These are phyloP conservation scores for Tetheella fluctuosa DNA, from an alignment of 2,888 invertebrate genomes.

Conservation along the genomic window DNA sequence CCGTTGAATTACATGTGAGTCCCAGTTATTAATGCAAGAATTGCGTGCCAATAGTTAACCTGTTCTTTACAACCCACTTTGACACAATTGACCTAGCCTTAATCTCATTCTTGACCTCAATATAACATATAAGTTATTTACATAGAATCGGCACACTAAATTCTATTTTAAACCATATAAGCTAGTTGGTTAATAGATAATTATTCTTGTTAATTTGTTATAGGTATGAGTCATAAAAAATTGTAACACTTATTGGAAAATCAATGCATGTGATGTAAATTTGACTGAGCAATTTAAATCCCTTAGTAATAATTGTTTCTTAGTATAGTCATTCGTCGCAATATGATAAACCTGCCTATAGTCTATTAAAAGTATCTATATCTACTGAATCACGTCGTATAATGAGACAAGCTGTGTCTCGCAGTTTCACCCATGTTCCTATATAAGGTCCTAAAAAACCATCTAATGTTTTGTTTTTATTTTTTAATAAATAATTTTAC, in stretches of 20 bases:
- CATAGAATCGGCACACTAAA: conserved; percentile 13
- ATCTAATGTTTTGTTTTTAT: too few relatives aligned
- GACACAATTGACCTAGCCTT: conserved; percentile 51
- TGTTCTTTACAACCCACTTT: conserved; percentile 46
- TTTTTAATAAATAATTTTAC: too few relatives aligned
- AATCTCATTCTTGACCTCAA: conserved; percentile 53
- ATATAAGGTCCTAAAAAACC: too few relatives aligned
- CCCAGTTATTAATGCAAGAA: conserved; percentile 71
- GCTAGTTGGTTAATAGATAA: too few relatives aligned
- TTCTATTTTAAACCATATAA: conserved; percentile 10
- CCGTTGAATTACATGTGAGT: neutral
- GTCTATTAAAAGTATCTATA: too few relatives aligned
- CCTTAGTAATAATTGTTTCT: neutral
- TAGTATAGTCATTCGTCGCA: too few relatives aligned
- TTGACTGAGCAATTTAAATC: neutral
- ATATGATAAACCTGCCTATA: too few relatives aligned
- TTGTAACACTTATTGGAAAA: neutral
- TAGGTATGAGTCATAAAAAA: neutral
- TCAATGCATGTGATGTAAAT: neutral
- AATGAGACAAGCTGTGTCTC: too few relatives aligned
- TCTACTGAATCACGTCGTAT: too few relatives aligned
- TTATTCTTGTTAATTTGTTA: neutral
- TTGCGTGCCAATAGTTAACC: conserved; percentile 67
- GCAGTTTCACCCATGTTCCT: too few relatives aligned
- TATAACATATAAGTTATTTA: conserved; percentile 17